phyloP scores from a whole-genome alignment of 2,797 vertebrate genomes.

The Melanotaenia maccullochi region DNA sequence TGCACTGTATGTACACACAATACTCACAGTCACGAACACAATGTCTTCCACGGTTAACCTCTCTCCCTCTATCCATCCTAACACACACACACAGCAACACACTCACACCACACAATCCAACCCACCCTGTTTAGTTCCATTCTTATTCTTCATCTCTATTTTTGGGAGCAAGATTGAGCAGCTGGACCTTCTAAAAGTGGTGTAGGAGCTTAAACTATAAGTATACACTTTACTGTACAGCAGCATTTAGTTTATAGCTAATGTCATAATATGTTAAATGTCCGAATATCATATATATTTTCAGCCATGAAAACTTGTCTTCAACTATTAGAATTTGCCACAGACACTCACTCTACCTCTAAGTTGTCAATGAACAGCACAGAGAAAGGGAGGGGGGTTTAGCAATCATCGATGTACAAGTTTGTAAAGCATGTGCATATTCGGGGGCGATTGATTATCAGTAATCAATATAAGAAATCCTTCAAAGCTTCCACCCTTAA shows the following conservation, averaged over 20 bases:
- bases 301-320: conserved; percentile 28
- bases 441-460: conserved; percentile 70
- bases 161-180: conserved; percentile 67
- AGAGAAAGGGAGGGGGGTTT: background rate
- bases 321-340: conserved; percentile 22
- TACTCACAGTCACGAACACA: conserved; percentile 51
- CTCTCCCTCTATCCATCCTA: conserved; percentile 39
- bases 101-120: conserved; percentile 28
- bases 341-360: conserved; percentile 24
- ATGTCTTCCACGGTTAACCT: conserved; percentile 62
- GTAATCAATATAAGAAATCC: conserved; percentile 77
- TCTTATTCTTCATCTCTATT: conserved; percentile 76
- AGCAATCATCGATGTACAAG: conserved; percentile 40
- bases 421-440: conserved; percentile 20
- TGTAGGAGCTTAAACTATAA: conserved; percentile 19
- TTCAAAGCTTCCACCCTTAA: conserved; percentile 47
- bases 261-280: conserved; percentile 17
- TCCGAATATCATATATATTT: conserved; percentile 2
- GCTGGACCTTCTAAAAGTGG: conserved; percentile 63
- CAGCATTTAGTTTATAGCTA: conserved; percentile 27
- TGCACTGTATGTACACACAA: conserved; percentile 46
- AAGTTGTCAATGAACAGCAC: conserved; percentile 29
- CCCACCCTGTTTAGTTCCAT: conserved; percentile 61
- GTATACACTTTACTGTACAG: conserved; percentile 10
- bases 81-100: conserved; percentile 35